Base-by-base conservation (phyloP, 2,113 vertebrate genomes). In the Hippolais icterina region DNA sequence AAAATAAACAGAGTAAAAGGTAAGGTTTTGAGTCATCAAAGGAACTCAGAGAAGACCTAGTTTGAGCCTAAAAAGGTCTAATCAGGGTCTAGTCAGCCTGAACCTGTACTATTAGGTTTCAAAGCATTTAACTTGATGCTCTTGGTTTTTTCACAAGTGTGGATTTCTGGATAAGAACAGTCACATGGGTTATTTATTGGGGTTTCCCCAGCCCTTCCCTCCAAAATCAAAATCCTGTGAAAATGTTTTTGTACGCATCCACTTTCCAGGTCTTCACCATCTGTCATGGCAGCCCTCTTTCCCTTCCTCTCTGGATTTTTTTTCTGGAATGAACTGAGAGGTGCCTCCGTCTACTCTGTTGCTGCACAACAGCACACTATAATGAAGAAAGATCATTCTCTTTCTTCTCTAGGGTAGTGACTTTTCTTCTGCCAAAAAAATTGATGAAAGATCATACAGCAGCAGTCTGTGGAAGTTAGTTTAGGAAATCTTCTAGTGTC, bases 161-260 rank as follows among this genome's bases (percentile, higher is more conserved):
- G 64, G 5, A 53, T 78, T 80, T 75, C 11, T 41, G 27, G 6
- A 13, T 60, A 59, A 68, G 39, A 84, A 42, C 8, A 69, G 6
- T 27, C 8, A 44, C 13, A 16, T 1, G 4, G 4, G 11, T 11
- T 54, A 18, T 52, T 69, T 54, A 0, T 3, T 23, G 14, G 5
- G 1, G 0, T n/a, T 50, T 50, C 11, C 11, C 6, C 6, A 10
- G 9, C 3, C 2, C 12, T 11, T 20, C 2, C 3, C 4, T 0
- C 1, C 7, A 60, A 75, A 64, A 46, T 46, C 7, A 29, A 41
- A 63, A 86, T 18, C 1, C 14, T 12, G 2, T 59, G 12, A 25
- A 92, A 71, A 76, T 66, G 2, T 0, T 63, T 85, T 49, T 68
- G n/a, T 44, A 24, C 14, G 56, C 17, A 56, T 33, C 24, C 22